Percentiles rank a stretch among this genome's conserved stretches.
phyloP scores from a whole-genome alignment of 2,888 invertebrate species.

The Sabatieria punctata region DNA sequence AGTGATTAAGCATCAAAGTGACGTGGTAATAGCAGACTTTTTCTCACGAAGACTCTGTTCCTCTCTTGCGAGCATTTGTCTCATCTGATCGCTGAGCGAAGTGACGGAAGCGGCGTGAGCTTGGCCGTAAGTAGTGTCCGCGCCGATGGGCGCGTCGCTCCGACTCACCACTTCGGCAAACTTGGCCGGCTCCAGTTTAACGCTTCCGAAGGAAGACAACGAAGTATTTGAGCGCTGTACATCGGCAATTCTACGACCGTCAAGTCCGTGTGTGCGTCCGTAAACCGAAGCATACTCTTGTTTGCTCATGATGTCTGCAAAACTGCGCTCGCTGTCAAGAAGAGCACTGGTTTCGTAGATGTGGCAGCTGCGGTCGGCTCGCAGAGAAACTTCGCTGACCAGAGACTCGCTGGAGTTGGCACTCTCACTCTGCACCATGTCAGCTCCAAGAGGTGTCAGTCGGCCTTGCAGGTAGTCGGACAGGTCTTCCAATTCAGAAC shows the following conservation, averaged over 20 bases:
- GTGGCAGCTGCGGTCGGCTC: too few relatives aligned
- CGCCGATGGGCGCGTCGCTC: not conserved
- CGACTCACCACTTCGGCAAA: not conserved
- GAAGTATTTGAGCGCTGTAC: not conserved
- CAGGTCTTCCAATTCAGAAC: not conserved
- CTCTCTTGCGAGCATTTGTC: too few relatives aligned
- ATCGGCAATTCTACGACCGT: too few relatives aligned
- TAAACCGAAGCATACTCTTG: not conserved
- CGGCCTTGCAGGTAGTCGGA: not conserved
- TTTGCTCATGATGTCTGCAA: not conserved
- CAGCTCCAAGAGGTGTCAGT: too few relatives aligned
- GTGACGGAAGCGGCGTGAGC: not conserved
- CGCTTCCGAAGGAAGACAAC: not conserved
- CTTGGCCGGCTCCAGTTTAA: not conserved
- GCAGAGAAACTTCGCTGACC: not conserved
- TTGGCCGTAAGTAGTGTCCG: too few relatives aligned
- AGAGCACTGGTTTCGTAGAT: too few relatives aligned
- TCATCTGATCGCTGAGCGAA: not conserved
- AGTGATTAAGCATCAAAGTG: too few relatives aligned
- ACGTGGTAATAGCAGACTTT: too few relatives aligned
- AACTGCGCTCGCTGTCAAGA: not conserved
- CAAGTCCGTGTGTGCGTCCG: too few relatives aligned
- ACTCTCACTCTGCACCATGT: too few relatives aligned
- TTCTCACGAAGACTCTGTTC: too few relatives aligned
- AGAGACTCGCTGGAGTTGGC: not conserved